A percentile compares a stretch with the other conserved stretches of the same genome.
These are phyloP conservation scores for Eledone cirrhosa DNA, from an alignment of 2,888 invertebrate genomes.

Conservation along the genomic window DNA sequence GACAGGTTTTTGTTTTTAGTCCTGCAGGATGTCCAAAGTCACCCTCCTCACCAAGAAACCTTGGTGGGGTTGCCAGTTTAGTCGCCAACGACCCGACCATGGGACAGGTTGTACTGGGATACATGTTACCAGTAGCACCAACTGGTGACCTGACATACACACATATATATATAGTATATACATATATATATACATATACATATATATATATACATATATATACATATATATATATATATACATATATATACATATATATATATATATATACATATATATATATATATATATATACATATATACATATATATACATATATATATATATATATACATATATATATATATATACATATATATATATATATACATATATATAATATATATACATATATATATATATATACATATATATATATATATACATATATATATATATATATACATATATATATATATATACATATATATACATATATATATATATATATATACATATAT, in stretches of 20 bases:
- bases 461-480: neutral
- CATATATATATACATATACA: neutral
- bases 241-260: neutral
- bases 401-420: neutral
- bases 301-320: neutral
- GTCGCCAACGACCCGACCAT: no score
- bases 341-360: neutral
- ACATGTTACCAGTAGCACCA: no score
- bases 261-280: neutral
- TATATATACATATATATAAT: neutral
- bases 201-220: neutral
- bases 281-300: neutral
- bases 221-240: neutral
- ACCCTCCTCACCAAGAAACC: no score
- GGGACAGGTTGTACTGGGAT: no score
- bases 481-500: neutral
- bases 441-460: neutral
- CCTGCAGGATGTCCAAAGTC: no score
- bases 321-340: neutral
- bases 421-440: neutral
- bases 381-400: no score
- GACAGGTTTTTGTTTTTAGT: no score
- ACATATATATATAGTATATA: no score
- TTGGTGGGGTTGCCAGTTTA: no score
- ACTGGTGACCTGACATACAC: no score